Conservation (phyloP, 1,140 invertebrate genomes). For the Pogonus chalceus region DNA sequence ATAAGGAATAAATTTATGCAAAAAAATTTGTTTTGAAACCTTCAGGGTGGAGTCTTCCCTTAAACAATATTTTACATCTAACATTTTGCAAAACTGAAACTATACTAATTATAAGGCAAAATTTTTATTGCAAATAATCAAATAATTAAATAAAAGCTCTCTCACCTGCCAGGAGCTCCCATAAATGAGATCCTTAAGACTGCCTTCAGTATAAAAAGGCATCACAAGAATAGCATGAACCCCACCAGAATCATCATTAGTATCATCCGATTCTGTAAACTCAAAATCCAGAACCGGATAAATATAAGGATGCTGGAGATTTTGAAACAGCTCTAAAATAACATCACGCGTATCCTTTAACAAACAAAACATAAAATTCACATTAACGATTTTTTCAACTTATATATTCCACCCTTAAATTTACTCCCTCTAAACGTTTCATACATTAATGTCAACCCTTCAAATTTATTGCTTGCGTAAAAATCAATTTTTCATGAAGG, state of each 20-base stretch:
- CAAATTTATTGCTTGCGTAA: no score
- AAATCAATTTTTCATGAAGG: no score
- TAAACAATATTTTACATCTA: no score
- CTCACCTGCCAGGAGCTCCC: slow-evolving; percentile 25
- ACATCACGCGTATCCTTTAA: slow-evolving; percentile 44
- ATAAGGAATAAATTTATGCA: no score
- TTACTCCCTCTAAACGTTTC: no score
- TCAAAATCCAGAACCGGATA: slow-evolving; percentile 80
- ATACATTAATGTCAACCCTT: no score
- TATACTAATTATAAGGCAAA: not conserved
- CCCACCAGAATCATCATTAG: slow-evolving; percentile 27
- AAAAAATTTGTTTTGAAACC: no score
- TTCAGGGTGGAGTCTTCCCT: no score
- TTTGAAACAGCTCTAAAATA: slow-evolving; percentile 70
- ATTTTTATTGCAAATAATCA: slow-evolving; percentile 13
- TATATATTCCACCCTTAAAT: no score
- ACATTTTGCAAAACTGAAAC: not conserved
- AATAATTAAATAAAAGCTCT: slow-evolving; percentile 27
- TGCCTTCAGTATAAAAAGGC: slow-evolving; percentile 73
- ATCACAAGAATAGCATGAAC: slow-evolving; percentile 59
- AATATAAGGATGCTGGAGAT: slow-evolving; percentile 84
- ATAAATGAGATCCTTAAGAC: slow-evolving; percentile 81
- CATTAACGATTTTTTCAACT: no score
- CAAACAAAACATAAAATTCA: no score
- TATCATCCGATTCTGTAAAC: slow-evolving; percentile 26